Conservation (phyloP, 2,113 vertebrate species). For the Benitochromis conjunctus region DNA sequence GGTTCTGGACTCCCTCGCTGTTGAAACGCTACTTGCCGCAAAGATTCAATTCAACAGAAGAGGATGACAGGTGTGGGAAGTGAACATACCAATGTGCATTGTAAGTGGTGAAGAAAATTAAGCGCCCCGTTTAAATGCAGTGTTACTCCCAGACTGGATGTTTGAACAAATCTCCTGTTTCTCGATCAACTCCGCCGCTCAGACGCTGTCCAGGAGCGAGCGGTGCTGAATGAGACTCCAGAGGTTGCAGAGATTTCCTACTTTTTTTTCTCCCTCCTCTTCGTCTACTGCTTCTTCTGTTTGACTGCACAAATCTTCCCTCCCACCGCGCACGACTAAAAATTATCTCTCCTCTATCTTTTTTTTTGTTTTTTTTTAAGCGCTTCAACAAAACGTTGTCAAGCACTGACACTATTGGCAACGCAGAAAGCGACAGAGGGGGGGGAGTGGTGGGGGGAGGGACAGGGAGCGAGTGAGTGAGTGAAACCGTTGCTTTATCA, state of each 20-base stretch:
- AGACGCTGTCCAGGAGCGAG: constrained; percentile 59
- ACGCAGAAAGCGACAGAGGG: not conserved
- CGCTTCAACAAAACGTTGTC: not conserved
- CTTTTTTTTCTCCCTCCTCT: not conserved
- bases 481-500: constrained; percentile 20
- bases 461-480: not conserved
- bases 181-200: constrained; percentile 22
- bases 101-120: not conserved
- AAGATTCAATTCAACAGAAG: not conserved
- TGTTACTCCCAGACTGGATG: constrained; percentile 5
- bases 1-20: constrained; percentile 21
- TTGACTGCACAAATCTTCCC: constrained; percentile 34
- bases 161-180: constrained; percentile 19
- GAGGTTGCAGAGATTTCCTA: constrained; percentile 35
- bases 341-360: not conserved
- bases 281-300: constrained; percentile 15
- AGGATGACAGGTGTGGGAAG: not conserved
- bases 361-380: too few species aligned
- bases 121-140: not conserved
- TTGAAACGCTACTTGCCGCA: constrained; percentile 5
- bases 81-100: not conserved
- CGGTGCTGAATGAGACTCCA: constrained; percentile 60
- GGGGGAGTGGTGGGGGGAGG: rapidly evolving
- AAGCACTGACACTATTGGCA: not conserved
- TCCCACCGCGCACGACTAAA: constrained; percentile 21